phyloP scores from a whole-genome alignment of 2,113 vertebrate species.

The Grammomys surdaster region DNA sequence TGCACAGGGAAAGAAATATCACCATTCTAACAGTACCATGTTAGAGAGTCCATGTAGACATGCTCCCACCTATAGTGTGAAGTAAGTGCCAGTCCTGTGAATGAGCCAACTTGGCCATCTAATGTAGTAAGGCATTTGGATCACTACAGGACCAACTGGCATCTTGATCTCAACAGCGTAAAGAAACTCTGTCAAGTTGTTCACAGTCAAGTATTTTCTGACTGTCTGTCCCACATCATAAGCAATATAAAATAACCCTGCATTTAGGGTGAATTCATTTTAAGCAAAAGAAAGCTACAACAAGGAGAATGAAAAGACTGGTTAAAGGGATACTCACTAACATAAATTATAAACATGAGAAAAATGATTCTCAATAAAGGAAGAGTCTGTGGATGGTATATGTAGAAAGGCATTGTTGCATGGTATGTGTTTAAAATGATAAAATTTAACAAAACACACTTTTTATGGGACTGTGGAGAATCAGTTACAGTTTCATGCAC shows the following conservation, averaged over 20 bases:
- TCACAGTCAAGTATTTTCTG: not conserved
- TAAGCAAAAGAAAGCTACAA: slow-evolving; percentile 22
- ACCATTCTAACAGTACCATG: not conserved
- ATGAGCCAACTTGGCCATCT: not conserved
- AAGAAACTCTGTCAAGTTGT: slow-evolving; percentile 11
- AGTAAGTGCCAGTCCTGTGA: not conserved
- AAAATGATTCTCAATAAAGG: slow-evolving; percentile 12
- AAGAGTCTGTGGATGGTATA: not conserved
- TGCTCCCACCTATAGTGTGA: not conserved
- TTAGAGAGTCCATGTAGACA: not conserved
- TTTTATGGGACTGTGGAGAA: slow-evolving; percentile 14
- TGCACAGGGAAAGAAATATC: not conserved
- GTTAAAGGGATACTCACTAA: slow-evolving; percentile 25
- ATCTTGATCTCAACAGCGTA: not conserved
- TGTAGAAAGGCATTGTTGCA: not conserved
- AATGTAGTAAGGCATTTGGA: slow-evolving; percentile 1
- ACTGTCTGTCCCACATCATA: slow-evolving; percentile 29
- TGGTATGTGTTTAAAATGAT: not conserved
- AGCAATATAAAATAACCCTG: slow-evolving; percentile 3
- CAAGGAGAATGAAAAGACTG: not conserved
- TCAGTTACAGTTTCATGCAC: not conserved
- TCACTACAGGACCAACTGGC: not conserved
- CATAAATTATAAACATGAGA: slow-evolving; percentile 33
- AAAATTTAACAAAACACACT: not conserved
- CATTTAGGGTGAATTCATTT: not conserved